A percentile compares a stretch with the other conserved stretches of the same genome.
phyloP scores from a whole-genome alignment of 2,888 invertebrate genomes.

The Abrostola triplasia region DNA sequence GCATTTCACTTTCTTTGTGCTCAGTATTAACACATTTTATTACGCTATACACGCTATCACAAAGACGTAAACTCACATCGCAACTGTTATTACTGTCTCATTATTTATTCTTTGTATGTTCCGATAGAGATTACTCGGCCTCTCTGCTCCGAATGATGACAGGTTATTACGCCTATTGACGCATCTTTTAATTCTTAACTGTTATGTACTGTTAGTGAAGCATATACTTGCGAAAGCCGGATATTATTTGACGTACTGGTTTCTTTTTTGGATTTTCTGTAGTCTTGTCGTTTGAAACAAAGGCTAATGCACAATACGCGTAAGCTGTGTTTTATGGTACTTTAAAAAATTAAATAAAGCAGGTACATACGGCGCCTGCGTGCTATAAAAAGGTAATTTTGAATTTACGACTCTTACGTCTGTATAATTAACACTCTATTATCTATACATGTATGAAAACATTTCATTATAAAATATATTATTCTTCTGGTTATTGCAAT shows the following conservation, averaged over 20 bases:
- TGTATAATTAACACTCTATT: neutral
- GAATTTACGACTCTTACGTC: neutral
- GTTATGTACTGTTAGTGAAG: conserved; percentile 1
- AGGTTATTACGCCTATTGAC: conserved; percentile 48
- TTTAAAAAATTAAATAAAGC: neutral
- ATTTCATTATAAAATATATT: too few species aligned
- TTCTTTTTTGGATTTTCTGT: conserved; percentile 15
- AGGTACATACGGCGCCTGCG: neutral
- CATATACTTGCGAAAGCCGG: conserved; percentile 23
- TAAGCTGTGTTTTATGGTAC: neutral
- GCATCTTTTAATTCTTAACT: conserved; percentile 23
- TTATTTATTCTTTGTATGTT: conserved; percentile 42
- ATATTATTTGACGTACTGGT: neutral
- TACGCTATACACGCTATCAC: conserved; percentile 36
- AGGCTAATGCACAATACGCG: conserved; percentile 5
- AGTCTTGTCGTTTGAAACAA: conserved; percentile 18
- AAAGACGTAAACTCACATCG: conserved; percentile 48
- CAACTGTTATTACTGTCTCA: conserved; percentile 47
- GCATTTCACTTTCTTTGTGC: conserved; percentile 68
- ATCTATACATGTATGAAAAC: too few species aligned
- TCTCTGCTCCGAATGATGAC: conserved; percentile 37
- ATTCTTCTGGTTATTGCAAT: too few species aligned
- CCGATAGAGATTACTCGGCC: conserved; percentile 37
- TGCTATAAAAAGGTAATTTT: neutral
- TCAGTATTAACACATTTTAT: conserved; percentile 62